Evolutionary conservation across 2,113 vertebrate species (phyloP).

Genomic region (Myrmecobius fasciatus): DNA sequence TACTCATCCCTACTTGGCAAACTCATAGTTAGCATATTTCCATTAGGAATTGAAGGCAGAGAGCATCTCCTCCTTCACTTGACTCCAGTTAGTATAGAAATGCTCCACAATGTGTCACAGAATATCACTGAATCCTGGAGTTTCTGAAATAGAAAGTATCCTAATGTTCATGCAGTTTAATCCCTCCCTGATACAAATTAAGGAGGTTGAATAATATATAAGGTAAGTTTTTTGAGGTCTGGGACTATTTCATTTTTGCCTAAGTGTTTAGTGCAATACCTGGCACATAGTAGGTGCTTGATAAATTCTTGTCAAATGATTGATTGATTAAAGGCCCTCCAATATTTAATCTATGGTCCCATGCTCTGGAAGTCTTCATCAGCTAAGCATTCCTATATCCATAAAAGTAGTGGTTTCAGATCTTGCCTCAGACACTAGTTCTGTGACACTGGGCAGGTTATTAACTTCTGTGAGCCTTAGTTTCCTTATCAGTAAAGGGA

Average conservation of each 20-base stretch:
- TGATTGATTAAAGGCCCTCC: neutral
- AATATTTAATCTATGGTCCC: neutral
- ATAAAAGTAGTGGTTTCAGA: neutral
- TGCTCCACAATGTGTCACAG: neutral
- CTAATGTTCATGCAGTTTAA: neutral
- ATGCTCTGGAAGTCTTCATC: neutral
- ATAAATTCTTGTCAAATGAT: neutral
- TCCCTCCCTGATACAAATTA: neutral
- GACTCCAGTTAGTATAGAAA: too few relatives aligned
- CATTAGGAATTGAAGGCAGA: neutral
- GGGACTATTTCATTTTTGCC: neutral
- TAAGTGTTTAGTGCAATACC: neutral
- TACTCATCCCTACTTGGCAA: neutral
- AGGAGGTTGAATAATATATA: neutral
- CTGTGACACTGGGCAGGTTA: neutral
- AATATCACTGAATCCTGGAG: neutral
- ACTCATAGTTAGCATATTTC: neutral
- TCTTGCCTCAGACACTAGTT: neutral
- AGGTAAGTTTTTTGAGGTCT: neutral
- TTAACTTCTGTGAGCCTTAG: neutral
- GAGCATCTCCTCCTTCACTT: neutral
- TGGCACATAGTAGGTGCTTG: neutral
- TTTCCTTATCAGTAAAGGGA: neutral
- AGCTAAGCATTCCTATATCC: neutral
- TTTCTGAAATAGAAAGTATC: neutral